Conservation (phyloP, 1,140 invertebrate genomes). For the Ptiloglossa arizonensis region DNA sequence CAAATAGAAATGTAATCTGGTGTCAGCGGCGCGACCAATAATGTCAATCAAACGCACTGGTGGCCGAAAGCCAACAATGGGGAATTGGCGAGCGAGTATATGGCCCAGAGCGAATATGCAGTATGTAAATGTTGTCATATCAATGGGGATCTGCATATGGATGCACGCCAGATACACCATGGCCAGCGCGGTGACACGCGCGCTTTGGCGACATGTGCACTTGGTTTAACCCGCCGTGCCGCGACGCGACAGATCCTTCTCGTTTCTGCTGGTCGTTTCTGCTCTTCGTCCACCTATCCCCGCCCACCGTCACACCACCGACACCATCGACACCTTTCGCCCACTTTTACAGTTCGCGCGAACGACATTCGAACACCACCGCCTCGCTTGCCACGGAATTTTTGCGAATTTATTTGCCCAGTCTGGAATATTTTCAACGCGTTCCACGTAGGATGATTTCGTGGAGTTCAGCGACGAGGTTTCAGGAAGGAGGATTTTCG, state of each 20-base stretch:
- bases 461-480: too few relatives aligned
- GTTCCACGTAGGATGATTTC: too few relatives aligned
- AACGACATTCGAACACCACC: background rate
- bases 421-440: too few relatives aligned
- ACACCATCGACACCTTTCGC: constrained; percentile 6
- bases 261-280: constrained; percentile 36
- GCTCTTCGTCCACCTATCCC: constrained; percentile 2
- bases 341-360: constrained; percentile 17
- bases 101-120: constrained; percentile 81
- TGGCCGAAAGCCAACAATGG: constrained; percentile 81
- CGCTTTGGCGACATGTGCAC: constrained; percentile 76
- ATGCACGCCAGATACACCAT: constrained; percentile 76
- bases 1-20: constrained; percentile 83
- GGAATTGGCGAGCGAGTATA: constrained; percentile 79
- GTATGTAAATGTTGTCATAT: constrained; percentile 83
- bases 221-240: constrained; percentile 54
- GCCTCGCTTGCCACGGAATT: too few relatives aligned
- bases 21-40: constrained; percentile 82
- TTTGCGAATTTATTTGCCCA: too few relatives aligned
- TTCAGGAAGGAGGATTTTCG: too few relatives aligned
- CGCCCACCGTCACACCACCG: too few relatives aligned
- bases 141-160: constrained; percentile 82
- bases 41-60: constrained; percentile 82
- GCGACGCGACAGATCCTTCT: constrained; percentile 26
- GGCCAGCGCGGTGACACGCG: constrained; percentile 72